Evolutionary conservation across 2,113 vertebrate species (phyloP).

Genomic region (Halichoeres trimaculatus): DNA sequence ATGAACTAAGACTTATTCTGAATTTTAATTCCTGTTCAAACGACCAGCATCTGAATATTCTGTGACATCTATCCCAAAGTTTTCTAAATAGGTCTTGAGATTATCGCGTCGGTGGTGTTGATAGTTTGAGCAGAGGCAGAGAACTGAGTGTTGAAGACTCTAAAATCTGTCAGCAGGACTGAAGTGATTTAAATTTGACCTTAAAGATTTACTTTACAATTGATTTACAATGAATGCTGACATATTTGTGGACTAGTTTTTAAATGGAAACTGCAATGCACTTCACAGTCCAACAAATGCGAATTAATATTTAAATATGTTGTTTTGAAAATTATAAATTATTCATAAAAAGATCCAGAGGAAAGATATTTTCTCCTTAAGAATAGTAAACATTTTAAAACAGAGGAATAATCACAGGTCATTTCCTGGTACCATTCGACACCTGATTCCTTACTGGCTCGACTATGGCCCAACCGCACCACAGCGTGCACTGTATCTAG

Average conservation of each 20-base stretch:
- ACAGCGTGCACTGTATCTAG: slow-evolving; percentile 95
- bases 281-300: slow-evolving; percentile 14
- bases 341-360: too few relatives aligned
- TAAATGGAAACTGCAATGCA: slow-evolving; percentile 61
- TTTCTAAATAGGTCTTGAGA: background rate
- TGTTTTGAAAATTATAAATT: background rate
- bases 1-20: too few relatives aligned
- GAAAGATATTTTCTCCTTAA: slow-evolving; percentile 1
- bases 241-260: background rate
- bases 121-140: slow-evolving; percentile 64
- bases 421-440: slow-evolving; percentile 95
- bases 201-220: background rate
- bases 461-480: slow-evolving; percentile 90
- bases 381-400: slow-evolving; percentile 71
- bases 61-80: too few relatives aligned
- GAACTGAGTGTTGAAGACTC: slow-evolving; percentile 28
- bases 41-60: too few relatives aligned
- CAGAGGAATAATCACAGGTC: slow-evolving; percentile 81
- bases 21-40: too few relatives aligned
- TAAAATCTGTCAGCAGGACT: slow-evolving; percentile 17
- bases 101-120: background rate
- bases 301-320: slow-evolving; percentile 21
- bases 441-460: slow-evolving; percentile 93
- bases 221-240: too few relatives aligned
- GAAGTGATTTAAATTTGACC: slow-evolving; percentile 41